Conservation (phyloP, 2,888 invertebrate species). For the Morinoia aosen region DNA sequence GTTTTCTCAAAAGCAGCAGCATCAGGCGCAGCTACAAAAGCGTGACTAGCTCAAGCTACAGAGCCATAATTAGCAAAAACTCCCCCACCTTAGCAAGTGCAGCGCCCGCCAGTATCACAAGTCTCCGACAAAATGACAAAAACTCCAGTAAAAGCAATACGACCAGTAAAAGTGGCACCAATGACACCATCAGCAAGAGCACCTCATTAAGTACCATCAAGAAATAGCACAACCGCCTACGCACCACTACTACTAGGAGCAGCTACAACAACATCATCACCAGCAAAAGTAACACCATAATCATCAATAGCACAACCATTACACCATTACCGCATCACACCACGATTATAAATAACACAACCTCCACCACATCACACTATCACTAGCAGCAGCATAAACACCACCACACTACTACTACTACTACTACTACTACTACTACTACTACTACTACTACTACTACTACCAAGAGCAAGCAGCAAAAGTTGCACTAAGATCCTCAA, state of each 20-base stretch:
- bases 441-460: neutral
- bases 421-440: neutral
- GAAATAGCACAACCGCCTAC: neutral
- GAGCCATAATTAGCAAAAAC: neutral
- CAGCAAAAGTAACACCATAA: too few species aligned
- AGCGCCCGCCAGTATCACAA: neutral
- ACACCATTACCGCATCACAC: too few species aligned
- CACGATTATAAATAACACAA: too few species aligned
- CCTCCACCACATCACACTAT: too few species aligned
- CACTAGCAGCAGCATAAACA: neutral
- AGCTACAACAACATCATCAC: too few species aligned
- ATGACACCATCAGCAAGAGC: neutral
- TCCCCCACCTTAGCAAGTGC: neutral
- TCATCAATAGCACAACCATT: too few species aligned
- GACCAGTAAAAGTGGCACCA: neutral
- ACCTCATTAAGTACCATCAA: neutral
- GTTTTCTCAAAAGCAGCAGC: too few species aligned
- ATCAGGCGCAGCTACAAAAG: too few species aligned
- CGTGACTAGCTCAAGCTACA: too few species aligned
- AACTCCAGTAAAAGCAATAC: neutral
- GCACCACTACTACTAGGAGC: neutral
- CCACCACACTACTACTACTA: neutral
- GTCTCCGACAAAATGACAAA: neutral
- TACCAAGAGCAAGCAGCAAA: neutral
- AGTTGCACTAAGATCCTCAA: neutral